Evolutionary conservation across 2,797 vertebrate species (phyloP).

Genomic region (Bradypodion pumilum): DNA sequence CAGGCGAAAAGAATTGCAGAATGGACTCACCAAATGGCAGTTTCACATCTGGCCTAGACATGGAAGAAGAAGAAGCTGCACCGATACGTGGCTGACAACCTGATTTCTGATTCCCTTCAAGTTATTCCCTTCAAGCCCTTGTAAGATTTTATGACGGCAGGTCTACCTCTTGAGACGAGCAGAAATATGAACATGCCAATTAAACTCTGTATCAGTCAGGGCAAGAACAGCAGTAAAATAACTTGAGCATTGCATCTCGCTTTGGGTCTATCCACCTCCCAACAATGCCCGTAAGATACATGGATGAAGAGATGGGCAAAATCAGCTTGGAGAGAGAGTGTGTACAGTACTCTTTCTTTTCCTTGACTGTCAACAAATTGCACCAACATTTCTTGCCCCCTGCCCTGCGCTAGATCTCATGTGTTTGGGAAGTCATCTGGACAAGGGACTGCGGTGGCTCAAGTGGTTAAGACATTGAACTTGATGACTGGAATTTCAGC

Average conservation of each 20-base stretch:
- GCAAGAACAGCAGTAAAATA: neutral
- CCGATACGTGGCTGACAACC: conserved; percentile 51
- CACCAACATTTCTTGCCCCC: neutral
- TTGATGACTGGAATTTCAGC: too few relatives aligned
- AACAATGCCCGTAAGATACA: conserved; percentile 40
- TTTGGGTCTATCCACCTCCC: neutral
- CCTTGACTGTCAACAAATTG: conserved; percentile 15
- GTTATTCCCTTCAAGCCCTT: conserved; percentile 37
- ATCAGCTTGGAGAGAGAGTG: neutral
- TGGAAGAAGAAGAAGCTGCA: neutral
- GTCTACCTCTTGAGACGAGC: conserved; percentile 48
- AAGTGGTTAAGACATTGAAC: too few relatives aligned
- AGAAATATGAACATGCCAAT: conserved; percentile 61
- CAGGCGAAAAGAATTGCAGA: too few relatives aligned
- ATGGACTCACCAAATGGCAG: too few relatives aligned
- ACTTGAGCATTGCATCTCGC: neutral
- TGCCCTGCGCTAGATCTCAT: neutral
- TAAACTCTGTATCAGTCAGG: conserved; percentile 62
- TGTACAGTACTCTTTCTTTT: rapidly evolving
- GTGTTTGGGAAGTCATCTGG: conserved; percentile 46
- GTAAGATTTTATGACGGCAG: conserved; percentile 49
- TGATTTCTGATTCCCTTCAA: conserved; percentile 52
- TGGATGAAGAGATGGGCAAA: conserved; percentile 2
- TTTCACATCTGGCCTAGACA: too few relatives aligned
- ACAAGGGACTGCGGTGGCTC: too few relatives aligned